Conservation (phyloP, 2,113 vertebrate species). For the Neolamprologus modestus region DNA sequence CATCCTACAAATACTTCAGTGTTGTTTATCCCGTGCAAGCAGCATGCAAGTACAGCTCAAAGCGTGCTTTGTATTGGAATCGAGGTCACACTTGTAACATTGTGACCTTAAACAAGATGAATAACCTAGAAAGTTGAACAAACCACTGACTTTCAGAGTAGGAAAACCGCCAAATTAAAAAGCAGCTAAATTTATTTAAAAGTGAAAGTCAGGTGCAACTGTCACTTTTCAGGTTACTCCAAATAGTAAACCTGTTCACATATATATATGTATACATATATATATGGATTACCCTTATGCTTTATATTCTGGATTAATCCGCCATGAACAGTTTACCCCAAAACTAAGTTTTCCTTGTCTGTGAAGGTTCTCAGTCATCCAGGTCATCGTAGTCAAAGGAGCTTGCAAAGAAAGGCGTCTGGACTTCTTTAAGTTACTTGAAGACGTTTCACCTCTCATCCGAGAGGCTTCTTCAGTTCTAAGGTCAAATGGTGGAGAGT, state of each 20-base stretch:
- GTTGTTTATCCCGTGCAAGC: not conserved
- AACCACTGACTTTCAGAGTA: not conserved
- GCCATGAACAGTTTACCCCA: not conserved
- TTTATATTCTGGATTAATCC: not conserved
- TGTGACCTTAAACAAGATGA: not conserved
- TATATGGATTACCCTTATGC: not conserved
- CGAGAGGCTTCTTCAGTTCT: too few relatives aligned
- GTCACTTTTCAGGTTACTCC: not conserved
- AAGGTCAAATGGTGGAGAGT: too few relatives aligned
- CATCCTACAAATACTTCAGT: not conserved
- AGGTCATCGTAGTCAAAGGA: too few relatives aligned
- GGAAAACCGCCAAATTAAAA: not conserved
- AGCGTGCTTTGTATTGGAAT: not conserved
- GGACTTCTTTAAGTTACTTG: too few relatives aligned
- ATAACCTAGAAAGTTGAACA: not conserved
- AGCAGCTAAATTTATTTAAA: not conserved
- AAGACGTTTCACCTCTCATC: too few relatives aligned
- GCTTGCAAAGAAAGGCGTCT: too few relatives aligned
- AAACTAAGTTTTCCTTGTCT: not conserved
- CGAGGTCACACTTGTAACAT: not conserved
- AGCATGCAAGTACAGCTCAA: not conserved
- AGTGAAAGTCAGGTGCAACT: not conserved
- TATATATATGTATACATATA: fast-evolving
- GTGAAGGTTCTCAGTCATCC: too few relatives aligned
- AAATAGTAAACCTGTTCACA: not conserved